phyloP scores from a whole-genome alignment of 2,888 invertebrate genomes.

The Hydropsyche betteni region DNA sequence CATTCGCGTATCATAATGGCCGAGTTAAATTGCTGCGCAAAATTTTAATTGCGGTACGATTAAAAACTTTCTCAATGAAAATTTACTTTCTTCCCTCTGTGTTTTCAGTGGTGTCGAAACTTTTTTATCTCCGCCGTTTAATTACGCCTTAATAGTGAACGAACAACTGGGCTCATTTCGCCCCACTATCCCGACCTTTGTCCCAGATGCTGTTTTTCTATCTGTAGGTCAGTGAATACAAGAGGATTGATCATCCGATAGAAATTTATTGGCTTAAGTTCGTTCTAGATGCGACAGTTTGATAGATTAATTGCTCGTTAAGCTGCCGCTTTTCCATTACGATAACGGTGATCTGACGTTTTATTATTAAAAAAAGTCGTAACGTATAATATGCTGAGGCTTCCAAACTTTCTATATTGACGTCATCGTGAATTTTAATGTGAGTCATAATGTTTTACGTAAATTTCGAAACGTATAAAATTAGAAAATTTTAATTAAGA shows the following conservation, averaged over 20 bases:
- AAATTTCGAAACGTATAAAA: too few relatives aligned
- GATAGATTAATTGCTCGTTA: conserved; percentile 22
- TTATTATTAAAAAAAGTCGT: too few relatives aligned
- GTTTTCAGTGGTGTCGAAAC: conserved; percentile 11
- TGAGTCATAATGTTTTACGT: too few relatives aligned
- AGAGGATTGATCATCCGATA: background rate
- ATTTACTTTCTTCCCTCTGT: background rate
- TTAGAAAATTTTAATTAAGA: too few relatives aligned
- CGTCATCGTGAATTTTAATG: too few relatives aligned
- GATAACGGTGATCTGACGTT: too few relatives aligned
- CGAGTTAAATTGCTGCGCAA: background rate
- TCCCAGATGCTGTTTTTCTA: background rate
- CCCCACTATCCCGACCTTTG: background rate
- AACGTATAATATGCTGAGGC: too few relatives aligned
- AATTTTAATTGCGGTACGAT: conserved; percentile 1
- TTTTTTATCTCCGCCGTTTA: background rate
- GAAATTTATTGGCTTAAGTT: conserved; percentile 17
- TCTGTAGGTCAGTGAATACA: too few relatives aligned
- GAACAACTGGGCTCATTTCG: background rate
- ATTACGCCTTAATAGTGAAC: background rate
- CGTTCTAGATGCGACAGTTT: conserved; percentile 3
- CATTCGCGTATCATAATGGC: background rate
- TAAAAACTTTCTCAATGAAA: conserved; percentile 15
- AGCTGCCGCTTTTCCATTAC: background rate
- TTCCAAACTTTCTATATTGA: too few relatives aligned